Conservation (phyloP, 2,113 vertebrate genomes). For the Fregata magnificens region DNA sequence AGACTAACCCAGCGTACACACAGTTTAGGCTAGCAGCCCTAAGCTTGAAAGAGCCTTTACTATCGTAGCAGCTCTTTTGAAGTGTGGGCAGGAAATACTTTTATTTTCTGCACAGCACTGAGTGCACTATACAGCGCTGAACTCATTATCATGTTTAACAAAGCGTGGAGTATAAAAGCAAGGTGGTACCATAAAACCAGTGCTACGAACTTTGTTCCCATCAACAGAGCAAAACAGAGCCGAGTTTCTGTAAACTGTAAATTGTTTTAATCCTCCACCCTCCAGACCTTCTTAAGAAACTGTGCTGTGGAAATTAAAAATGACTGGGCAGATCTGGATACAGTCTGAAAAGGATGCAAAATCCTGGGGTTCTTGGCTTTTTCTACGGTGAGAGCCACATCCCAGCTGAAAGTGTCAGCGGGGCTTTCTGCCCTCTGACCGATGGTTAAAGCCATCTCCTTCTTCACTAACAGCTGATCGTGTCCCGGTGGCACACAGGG, state of each 20-base stretch:
- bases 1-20: background rate
- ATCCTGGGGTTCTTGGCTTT: background rate
- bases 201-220: background rate
- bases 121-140: background rate
- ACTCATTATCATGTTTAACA: constrained; percentile 46
- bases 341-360: background rate
- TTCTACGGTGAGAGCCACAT: background rate
- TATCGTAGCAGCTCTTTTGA: background rate
- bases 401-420: background rate
- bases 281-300: background rate
- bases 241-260: background rate
- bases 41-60: background rate
- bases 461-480: background rate
- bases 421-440: background rate
- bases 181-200: constrained; percentile 40
- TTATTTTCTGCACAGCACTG: constrained; percentile 27
- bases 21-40: background rate
- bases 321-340: background rate
- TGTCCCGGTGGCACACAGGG: background rate
- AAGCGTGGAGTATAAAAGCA: background rate
- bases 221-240: background rate
- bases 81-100: constrained; percentile 35
- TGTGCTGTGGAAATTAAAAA: background rate
- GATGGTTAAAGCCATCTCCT: background rate
- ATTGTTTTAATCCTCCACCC: background rate